A percentile compares a stretch with the other conserved stretches of the same genome.
phyloP scores from a whole-genome alignment of 2,888 invertebrate species.

The Candidula unifasciata region DNA sequence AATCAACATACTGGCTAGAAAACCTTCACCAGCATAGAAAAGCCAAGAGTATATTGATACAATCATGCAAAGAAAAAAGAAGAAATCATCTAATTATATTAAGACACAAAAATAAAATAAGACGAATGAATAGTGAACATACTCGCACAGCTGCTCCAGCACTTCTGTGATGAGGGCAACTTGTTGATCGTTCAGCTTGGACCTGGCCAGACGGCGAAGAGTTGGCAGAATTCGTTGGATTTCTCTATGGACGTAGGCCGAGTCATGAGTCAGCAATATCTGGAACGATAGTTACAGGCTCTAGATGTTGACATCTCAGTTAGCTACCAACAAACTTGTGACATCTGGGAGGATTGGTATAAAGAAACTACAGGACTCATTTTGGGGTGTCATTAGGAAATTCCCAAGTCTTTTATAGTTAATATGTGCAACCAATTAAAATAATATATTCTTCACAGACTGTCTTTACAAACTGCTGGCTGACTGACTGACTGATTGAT shows the following conservation, averaged over 20 bases:
- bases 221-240: conserved; percentile 74
- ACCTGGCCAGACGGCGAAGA: conserved; percentile 69
- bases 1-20: background rate
- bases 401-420: no score
- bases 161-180: conserved; percentile 75
- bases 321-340: no score
- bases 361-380: no score
- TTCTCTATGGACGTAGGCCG: conserved; percentile 74
- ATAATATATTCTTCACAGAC: no score
- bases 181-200: conserved; percentile 76
- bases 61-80: no score
- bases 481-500: no score
- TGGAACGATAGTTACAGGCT: conserved; percentile 50
- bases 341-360: no score
- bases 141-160: conserved; percentile 76
- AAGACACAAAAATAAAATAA: background rate
- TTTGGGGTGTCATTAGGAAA: no score
- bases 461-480: no score
- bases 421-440: no score
- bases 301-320: background rate
- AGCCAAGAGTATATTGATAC: no score
- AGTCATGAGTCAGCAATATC: conserved; percentile 76
- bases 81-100: background rate
- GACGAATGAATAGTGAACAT: conserved; percentile 51
- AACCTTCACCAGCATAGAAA: no score